Conservation (phyloP, 1,140 invertebrate genomes). For the Orchestia grillus region DNA sequence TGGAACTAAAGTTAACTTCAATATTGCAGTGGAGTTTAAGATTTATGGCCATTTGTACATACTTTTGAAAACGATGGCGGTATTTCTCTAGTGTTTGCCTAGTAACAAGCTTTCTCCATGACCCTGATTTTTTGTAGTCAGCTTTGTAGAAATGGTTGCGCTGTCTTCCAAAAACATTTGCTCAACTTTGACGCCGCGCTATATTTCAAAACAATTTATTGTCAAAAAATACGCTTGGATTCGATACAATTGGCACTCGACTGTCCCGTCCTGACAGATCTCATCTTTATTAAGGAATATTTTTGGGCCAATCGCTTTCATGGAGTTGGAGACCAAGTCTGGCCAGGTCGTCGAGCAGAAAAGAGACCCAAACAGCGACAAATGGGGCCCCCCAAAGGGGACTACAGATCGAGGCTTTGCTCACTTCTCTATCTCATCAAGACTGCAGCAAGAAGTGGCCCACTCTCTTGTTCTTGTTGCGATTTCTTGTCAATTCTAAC, state of each 20-base stretch:
- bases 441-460: background rate
- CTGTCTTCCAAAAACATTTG: background rate
- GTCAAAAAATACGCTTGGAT: background rate
- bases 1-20: too few relatives aligned
- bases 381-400: background rate
- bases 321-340: background rate
- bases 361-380: background rate
- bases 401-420: background rate
- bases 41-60: too few relatives aligned
- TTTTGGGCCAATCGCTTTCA: background rate
- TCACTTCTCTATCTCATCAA: background rate
- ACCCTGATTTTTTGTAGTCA: background rate
- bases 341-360: background rate
- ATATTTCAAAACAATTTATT: background rate
- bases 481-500: background rate
- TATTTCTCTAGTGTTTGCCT: background rate
- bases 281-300: constrained; percentile 7
- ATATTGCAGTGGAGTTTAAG: too few relatives aligned
- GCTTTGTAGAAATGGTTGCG: background rate
- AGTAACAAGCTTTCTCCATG: background rate
- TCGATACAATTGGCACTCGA: background rate
- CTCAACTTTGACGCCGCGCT: background rate
- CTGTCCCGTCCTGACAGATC: background rate
- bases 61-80: background rate
- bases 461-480: background rate